phyloP scores from a whole-genome alignment of 1,140 invertebrate genomes.

The Drosophila jambulina region DNA sequence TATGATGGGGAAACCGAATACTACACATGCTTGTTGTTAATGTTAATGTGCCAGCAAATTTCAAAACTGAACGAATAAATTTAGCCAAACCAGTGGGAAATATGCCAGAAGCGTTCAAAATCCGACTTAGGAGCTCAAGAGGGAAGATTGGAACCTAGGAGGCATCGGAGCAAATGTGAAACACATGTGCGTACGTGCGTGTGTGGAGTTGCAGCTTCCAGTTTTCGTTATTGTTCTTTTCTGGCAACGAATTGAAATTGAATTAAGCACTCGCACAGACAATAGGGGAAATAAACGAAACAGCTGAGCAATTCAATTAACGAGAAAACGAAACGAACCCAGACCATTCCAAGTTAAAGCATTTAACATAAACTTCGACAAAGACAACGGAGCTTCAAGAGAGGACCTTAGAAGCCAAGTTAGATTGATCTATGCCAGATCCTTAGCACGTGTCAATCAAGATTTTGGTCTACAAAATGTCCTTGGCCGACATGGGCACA shows the following conservation, averaged over 20 bases:
- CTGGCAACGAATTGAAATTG: conserved; percentile 57
- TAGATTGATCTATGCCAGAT: conserved; percentile 49
- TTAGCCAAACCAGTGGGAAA: conserved; percentile 6
- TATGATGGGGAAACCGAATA: conserved; percentile 26
- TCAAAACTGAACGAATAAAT: conserved; percentile 9
- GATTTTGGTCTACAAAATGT: conserved; percentile 84
- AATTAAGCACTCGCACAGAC: conserved; percentile 43
- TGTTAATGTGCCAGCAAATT: conserved; percentile 25
- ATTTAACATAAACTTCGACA: conserved; percentile 43
- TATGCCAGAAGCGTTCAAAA: conserved; percentile 29
- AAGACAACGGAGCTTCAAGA: conserved; percentile 31
- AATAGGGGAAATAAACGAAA: conserved; percentile 36
- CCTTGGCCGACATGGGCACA: conserved; percentile 83
- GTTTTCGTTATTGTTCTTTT: conserved; percentile 52
- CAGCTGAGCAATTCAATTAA: conserved; percentile 58
- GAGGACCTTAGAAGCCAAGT: conserved; percentile 5
- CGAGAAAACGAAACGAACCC: conserved; percentile 44
- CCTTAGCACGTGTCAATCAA: conserved; percentile 43
- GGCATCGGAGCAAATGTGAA: conserved; percentile 66
- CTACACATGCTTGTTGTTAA: conserved; percentile 39
- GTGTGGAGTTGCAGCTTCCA: conserved; percentile 50
- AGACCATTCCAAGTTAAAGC: conserved; percentile 70
- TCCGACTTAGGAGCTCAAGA: conserved; percentile 32
- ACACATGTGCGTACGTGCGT: conserved; percentile 52
- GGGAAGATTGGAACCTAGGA: conserved; percentile 11